phyloP scores from a whole-genome alignment of 2,888 invertebrate genomes.

The Phyllotreta striolata region DNA sequence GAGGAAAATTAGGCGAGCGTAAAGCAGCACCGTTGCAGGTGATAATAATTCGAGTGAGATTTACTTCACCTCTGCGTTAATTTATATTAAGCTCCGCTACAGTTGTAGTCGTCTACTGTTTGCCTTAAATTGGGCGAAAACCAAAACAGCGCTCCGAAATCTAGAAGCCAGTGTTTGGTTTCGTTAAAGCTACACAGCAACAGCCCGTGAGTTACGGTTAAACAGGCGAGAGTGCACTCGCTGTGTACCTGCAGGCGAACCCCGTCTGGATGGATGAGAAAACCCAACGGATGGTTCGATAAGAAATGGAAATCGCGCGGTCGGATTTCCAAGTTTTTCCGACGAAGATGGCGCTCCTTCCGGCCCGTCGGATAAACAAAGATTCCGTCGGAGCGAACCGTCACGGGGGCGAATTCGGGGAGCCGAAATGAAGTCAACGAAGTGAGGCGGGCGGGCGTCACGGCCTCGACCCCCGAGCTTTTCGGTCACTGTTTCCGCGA shows the following conservation, averaged over 20 bases:
- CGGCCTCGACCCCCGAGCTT: constrained; percentile 60
- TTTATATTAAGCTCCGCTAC: constrained; percentile 51
- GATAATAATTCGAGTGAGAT: constrained; percentile 60
- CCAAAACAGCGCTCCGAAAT: constrained; percentile 62
- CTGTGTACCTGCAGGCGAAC: constrained; percentile 11
- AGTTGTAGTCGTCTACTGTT: constrained; percentile 58
- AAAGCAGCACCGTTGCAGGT: constrained; percentile 51
- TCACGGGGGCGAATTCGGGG: constrained; percentile 11
- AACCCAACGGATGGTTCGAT: background rate
- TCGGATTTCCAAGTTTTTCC: constrained; percentile 2
- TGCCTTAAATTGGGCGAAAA: constrained; percentile 63
- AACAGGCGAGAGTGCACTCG: constrained; percentile 13
- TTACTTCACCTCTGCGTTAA: constrained; percentile 61
- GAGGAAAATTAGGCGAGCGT: constrained; percentile 37
- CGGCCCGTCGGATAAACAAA: constrained; percentile 10
- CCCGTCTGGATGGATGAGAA: background rate
- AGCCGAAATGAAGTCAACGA: constrained; percentile 33
- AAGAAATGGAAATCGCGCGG: background rate
- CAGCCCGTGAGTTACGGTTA: constrained; percentile 23
- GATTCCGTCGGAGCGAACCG: background rate
- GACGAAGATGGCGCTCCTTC: constrained; percentile 10
- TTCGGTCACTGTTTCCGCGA: constrained; percentile 57
- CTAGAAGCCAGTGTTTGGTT: constrained; percentile 59
- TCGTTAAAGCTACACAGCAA: constrained; percentile 51
- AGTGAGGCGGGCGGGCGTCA: constrained; percentile 26